These are phyloP conservation scores for Tragulus kanchil DNA, from an alignment of 2,113 vertebrate genomes.

Conservation along the genomic window DNA sequence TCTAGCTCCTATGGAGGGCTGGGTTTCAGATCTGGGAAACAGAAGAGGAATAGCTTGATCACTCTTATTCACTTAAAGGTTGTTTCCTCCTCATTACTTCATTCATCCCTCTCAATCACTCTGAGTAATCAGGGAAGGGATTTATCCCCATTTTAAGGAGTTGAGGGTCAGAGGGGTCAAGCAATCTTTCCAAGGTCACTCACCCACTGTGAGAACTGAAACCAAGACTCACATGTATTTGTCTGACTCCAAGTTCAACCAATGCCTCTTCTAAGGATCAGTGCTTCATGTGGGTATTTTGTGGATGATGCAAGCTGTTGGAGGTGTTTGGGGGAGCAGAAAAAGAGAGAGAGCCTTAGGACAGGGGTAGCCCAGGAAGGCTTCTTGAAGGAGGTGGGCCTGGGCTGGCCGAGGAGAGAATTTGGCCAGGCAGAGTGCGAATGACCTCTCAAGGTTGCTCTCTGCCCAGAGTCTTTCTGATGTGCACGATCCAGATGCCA, in stretches of 20 bases:
- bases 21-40: neutral
- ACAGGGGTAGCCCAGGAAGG: neutral
- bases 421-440: neutral
- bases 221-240: neutral
- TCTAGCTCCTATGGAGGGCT: neutral
- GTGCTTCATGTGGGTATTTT: neutral
- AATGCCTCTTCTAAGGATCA: neutral
- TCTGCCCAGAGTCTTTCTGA: constrained; percentile 53
- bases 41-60: neutral
- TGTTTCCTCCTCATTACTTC: neutral
- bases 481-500: constrained; percentile 76
- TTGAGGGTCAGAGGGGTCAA: neutral
- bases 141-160: neutral
- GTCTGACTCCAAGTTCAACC: neutral
- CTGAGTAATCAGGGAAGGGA: neutral
- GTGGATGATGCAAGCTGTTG: neutral
- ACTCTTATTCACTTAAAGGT: no score
- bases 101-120: neutral
- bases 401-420: neutral
- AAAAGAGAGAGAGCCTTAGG: neutral
- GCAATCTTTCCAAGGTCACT: neutral
- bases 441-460: constrained; percentile 76
- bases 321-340: neutral
- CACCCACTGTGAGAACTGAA: neutral
- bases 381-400: constrained; percentile 56